These are phyloP conservation scores for Tupaia tana DNA, from an alignment of 2,113 vertebrate genomes.

Conservation along the genomic window DNA sequence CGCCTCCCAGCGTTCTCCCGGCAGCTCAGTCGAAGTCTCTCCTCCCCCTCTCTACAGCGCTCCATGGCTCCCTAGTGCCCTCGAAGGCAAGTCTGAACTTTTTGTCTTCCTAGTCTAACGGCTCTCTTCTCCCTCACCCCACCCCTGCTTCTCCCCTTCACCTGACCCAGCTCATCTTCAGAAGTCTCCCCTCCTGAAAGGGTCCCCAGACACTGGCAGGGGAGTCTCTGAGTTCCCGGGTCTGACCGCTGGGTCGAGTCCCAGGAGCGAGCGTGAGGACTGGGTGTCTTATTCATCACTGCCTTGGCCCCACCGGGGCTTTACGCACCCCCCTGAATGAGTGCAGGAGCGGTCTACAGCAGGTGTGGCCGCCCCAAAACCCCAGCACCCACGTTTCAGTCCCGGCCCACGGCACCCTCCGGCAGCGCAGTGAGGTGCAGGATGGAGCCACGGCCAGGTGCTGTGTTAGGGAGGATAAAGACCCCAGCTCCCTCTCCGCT, in stretches of 20 bases:
- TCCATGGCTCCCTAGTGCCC: not conserved
- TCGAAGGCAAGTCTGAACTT: not conserved
- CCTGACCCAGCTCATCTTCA: not conserved
- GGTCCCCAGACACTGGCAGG: too few species aligned
- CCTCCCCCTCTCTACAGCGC: not conserved
- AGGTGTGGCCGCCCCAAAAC: too few species aligned
- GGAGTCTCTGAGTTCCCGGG: fast-evolving
- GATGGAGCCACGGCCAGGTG: not conserved
- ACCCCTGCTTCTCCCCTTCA: not conserved
- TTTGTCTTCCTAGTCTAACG: not conserved
- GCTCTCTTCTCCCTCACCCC: not conserved
- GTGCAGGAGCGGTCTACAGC: not conserved
- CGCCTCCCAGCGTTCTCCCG: not conserved
- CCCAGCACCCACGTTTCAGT: too few species aligned
- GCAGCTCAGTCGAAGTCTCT: not conserved
- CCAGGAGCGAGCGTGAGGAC: not conserved
- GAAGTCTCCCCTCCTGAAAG: not conserved
- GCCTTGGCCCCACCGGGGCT: not conserved
- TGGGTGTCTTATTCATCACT: not conserved
- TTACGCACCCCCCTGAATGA: not conserved
- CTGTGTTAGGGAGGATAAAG: not conserved
- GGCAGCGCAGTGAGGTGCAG: not conserved
- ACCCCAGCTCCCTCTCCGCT: not conserved
- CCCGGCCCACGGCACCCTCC: too few species aligned
- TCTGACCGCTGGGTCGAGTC: not conserved